These are phyloP conservation scores for Thripadectes ignobilis DNA, from an alignment of 2,797 vertebrate genomes.

Conservation along the genomic window DNA sequence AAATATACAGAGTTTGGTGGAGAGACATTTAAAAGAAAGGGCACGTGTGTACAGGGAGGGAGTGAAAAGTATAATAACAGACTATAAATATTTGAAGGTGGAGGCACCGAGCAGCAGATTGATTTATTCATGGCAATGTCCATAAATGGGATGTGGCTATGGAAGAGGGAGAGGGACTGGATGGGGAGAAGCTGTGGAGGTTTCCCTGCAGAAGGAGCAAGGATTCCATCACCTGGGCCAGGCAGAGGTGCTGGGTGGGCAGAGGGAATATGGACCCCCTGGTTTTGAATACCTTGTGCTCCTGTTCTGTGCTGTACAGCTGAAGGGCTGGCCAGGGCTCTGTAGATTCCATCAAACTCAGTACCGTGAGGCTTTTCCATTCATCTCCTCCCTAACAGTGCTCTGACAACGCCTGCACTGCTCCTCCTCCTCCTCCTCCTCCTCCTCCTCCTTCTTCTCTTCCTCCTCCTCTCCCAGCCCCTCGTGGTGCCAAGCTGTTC, in stretches of 20 bases:
- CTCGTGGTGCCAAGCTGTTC: conserved; percentile 41
- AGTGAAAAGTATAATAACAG: conserved; percentile 61
- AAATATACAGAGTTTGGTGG: conserved; percentile 33
- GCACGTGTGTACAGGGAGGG: conserved; percentile 46
- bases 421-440: neutral
- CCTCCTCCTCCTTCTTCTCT: neutral
- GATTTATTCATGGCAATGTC: conserved; percentile 47
- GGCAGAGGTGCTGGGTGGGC: neutral
- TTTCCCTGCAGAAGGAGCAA: neutral
- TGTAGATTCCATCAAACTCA: fast-evolving
- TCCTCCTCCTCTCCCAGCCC: neutral
- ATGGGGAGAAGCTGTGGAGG: neutral
- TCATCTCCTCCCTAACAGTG: neutral
- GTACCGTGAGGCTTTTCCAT: neutral
- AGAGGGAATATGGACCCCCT: neutral
- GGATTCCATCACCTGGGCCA: neutral
- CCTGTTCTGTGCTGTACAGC: fast-evolving
- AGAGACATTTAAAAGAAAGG: conserved; percentile 53
- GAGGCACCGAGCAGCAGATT: conserved; percentile 58
- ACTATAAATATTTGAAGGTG: conserved; percentile 66
- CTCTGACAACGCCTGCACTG: neutral
- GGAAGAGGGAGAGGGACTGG: neutral
- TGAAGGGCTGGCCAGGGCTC: neutral
- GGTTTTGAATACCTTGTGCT: neutral
- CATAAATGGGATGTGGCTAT: conserved; percentile 24